A percentile compares a stretch with the other conserved stretches of the same genome.
phyloP scores from a whole-genome alignment of 2,888 invertebrate species.

The Netelia virgata region DNA sequence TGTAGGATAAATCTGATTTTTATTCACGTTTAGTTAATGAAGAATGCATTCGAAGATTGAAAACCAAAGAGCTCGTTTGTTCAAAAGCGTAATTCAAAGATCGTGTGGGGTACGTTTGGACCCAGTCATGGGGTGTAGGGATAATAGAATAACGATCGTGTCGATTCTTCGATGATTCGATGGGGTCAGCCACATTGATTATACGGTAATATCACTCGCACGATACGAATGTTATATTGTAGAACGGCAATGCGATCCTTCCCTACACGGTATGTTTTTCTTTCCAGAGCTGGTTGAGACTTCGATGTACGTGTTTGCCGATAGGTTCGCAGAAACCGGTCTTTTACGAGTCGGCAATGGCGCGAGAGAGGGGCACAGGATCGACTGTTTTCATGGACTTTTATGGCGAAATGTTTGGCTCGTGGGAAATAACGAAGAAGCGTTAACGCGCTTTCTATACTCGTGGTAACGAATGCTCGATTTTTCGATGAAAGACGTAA shows the following conservation, averaged over 20 bases:
- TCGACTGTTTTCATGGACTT: slow-evolving; percentile 49
- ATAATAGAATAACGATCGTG: no score
- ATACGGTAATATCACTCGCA: not conserved
- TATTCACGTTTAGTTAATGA: no score
- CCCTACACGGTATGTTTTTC: slow-evolving; percentile 1
- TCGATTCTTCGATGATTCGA: not conserved
- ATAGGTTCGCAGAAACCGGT: slow-evolving; percentile 43
- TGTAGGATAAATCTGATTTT: no score
- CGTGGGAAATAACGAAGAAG: slow-evolving; percentile 18
- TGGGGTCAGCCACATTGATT: not conserved
- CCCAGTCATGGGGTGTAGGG: no score
- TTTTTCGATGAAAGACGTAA: not conserved
- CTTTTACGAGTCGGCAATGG: slow-evolving; percentile 20
- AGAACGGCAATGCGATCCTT: not conserved
- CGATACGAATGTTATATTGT: slow-evolving; percentile 11
- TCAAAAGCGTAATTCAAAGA: no score
- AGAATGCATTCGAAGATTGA: no score
- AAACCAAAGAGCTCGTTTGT: no score
- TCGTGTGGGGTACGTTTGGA: no score
- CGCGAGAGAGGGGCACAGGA: slow-evolving; percentile 17
- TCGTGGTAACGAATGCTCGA: not conserved
- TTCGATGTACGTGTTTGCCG: slow-evolving; percentile 3
- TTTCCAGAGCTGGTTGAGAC: slow-evolving; percentile 12
- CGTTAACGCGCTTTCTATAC: not conserved
- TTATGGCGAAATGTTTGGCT: slow-evolving; percentile 37